phyloP scores from a whole-genome alignment of 2,113 vertebrate species.

The Suricata suricatta region DNA sequence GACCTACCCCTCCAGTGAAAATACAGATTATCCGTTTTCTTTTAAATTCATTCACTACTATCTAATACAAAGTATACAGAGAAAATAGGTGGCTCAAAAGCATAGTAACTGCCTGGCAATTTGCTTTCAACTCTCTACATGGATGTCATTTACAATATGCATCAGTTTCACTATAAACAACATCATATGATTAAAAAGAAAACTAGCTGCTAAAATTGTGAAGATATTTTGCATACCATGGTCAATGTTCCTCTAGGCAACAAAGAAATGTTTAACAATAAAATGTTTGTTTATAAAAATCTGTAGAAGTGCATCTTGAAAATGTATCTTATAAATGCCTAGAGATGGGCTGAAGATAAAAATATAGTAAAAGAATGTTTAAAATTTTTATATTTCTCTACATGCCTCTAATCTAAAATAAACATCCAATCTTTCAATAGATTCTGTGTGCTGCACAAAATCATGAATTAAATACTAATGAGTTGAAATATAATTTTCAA shows the following conservation, averaged over 20 bases:
- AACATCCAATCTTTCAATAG: neutral
- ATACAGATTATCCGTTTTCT: slow-evolving; percentile 48
- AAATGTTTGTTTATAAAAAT: slow-evolving; percentile 45
- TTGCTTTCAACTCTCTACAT: slow-evolving; percentile 26
- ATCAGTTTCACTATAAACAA: slow-evolving; percentile 36
- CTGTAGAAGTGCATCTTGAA: neutral
- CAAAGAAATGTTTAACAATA: neutral
- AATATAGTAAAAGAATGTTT: neutral
- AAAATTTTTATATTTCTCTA: slow-evolving; percentile 20
- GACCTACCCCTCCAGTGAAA: slow-evolving; percentile 39
- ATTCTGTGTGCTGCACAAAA: neutral
- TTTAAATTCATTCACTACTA: slow-evolving; percentile 18
- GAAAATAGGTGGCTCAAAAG: slow-evolving; percentile 12
- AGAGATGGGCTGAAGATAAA: neutral
- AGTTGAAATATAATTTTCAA: slow-evolving; percentile 20
- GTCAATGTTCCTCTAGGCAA: neutral
- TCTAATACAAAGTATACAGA: neutral
- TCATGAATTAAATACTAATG: slow-evolving; percentile 42
- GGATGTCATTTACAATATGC: neutral
- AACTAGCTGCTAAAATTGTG: neutral
- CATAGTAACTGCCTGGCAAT: neutral
- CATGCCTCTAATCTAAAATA: slow-evolving; percentile 20
- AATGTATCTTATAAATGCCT: neutral
- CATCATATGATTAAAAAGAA: neutral
- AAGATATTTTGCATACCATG: neutral